Conservation (phyloP, 2,113 vertebrate species). For the Carassius carassius region DNA sequence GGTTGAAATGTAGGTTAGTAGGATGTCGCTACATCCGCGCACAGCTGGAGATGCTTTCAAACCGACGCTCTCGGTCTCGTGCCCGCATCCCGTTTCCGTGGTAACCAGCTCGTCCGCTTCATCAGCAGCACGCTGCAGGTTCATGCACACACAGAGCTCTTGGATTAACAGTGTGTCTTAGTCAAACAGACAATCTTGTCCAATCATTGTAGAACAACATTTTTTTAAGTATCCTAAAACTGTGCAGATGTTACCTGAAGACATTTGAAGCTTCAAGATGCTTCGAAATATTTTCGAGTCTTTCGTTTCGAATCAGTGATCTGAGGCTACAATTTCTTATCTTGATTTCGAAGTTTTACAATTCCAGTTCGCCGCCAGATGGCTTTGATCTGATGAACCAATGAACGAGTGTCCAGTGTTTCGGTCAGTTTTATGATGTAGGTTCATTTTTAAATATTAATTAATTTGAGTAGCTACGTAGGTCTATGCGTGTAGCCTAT, state of each 20-base stretch:
- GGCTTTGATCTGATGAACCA: too few species aligned
- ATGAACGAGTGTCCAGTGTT: too few species aligned
- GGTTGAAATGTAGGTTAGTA: constrained; percentile 52
- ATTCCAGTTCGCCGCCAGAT: too few species aligned
- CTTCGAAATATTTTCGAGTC: background rate
- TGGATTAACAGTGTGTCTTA: too few species aligned
- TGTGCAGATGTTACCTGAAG: background rate
- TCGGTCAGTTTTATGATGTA: background rate
- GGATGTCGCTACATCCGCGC: constrained; percentile 44
- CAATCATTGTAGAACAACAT: background rate
- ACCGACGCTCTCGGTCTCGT: background rate
- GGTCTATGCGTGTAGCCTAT: too few species aligned
- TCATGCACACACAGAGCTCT: too few species aligned
- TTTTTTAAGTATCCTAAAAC: background rate
- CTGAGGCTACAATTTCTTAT: too few species aligned
- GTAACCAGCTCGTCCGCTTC: constrained; percentile 64
- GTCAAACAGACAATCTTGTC: background rate
- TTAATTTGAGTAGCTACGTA: too few species aligned
- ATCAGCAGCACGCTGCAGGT: background rate
- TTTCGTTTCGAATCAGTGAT: too few species aligned
- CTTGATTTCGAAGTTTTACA: too few species aligned
- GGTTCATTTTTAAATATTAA: background rate
- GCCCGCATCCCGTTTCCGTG: constrained; percentile 74
- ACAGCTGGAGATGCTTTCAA: constrained; percentile 14
- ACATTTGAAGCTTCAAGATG: background rate